Evolutionary conservation across 64 coral and sea anemone species (phyloP), one percentile per base, ranked within the genome.

Genomic region (Catalaphyllia jardinei): DNA sequence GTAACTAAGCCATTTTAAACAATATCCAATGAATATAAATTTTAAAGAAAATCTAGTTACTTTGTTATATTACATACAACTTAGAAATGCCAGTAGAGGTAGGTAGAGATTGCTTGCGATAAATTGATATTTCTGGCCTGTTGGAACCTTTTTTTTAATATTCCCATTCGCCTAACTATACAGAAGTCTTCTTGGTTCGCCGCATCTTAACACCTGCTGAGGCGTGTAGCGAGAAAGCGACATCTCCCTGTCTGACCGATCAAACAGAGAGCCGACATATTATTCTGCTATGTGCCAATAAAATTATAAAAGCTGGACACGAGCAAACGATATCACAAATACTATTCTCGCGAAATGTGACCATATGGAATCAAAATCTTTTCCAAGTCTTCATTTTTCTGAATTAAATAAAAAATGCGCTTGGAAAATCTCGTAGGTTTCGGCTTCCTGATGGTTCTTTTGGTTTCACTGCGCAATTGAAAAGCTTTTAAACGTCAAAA

Each of bases 1-100:
- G 63, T 69, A 69, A 71, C 63, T 25, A 49, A 29, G 81, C 35
- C 22, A 71, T 85, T 71, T 83, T 49, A 29, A n/a, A 71, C 35
- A 71, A 85, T 9, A 69, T 85, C 17, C 0, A 71, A 71, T 85
- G 63, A 63, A 81, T 84, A 84, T 14, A 35, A 1, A 46, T 46
- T 46, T 46, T 69, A 19, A 67, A 27, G 67, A 69, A 50, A 38
- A n/a, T 12, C 52, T 12, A 59, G n/a, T 79, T 50, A 31, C 38
- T 27, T 69, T 85, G 18, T 11, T 30, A 25, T 42, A 20, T 22
- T 31, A 67, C 31, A 83, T 52, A 33, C 65, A 62, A 19, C 42
- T 46, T 7, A 30, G 35, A n/a, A 83, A 50, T 50, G 61, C 33
- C 24, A 22, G 14, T 62, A 63, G 28, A 1, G 14, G 31, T 15